A percentile compares a stretch with the other conserved stretches of the same genome.
These are phyloP conservation scores for Epizoanthus fatuus DNA, from an alignment of 92 coral and sea anemone species.

Conservation along the genomic window DNA sequence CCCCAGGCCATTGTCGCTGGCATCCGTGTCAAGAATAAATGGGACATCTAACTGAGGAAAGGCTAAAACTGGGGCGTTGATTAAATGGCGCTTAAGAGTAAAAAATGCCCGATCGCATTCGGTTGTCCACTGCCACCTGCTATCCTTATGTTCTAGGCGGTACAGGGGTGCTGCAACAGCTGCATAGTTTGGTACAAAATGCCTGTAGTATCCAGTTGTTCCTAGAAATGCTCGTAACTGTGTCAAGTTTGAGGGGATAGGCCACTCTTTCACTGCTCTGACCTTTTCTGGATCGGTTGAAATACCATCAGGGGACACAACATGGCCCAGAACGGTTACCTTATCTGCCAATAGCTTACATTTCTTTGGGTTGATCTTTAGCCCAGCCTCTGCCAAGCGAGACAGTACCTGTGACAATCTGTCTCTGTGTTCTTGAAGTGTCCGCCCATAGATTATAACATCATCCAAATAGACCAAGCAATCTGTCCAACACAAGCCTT, in stretches of 20 bases:
- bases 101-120: slow-evolving; percentile 41
- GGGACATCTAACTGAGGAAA: slow-evolving; percentile 26
- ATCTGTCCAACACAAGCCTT: slow-evolving; percentile 43
- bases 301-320: slow-evolving; percentile 24
- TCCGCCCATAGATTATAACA: slow-evolving; percentile 39
- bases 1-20: slow-evolving; percentile 40
- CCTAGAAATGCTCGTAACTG: slow-evolving; percentile 49
- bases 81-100: not conserved
- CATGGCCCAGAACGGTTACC: slow-evolving; percentile 38
- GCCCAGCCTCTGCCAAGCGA: not conserved
- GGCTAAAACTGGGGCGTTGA: slow-evolving; percentile 28
- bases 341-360: slow-evolving; percentile 45
- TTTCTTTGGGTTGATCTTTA: slow-evolving; percentile 26
- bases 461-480: slow-evolving; percentile 53
- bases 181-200: slow-evolving; percentile 52
- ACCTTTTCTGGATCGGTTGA: slow-evolving; percentile 52
- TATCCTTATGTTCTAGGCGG: slow-evolving; percentile 19
- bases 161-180: slow-evolving; percentile 45
- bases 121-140: slow-evolving; percentile 17
- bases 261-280: slow-evolving; percentile 36
- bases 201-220: slow-evolving; percentile 39
- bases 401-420: slow-evolving; percentile 42
- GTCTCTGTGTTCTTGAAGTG: slow-evolving; percentile 39
- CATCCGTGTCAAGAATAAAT: slow-evolving; percentile 48
- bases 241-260: not conserved